phyloP scores from a whole-genome alignment of 2,113 vertebrate genomes.

The Dromiciops gliroides region DNA sequence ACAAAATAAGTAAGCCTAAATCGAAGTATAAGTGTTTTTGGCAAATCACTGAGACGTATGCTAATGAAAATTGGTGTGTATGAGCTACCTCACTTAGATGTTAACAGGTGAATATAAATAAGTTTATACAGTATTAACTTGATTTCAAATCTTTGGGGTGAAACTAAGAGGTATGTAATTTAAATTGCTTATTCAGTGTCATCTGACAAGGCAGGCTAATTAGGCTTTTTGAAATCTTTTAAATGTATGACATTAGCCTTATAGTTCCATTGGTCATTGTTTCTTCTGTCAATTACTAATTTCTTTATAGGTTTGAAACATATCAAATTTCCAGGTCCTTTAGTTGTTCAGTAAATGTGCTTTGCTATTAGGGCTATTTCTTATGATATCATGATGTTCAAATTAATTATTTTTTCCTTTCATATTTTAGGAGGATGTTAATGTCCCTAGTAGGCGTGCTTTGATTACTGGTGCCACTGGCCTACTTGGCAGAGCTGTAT shows the following conservation, averaged over 20 bases:
- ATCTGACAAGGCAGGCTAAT: not conserved
- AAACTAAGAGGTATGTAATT: not conserved
- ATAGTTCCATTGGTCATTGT: slow-evolving; percentile 10
- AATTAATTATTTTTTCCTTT: slow-evolving; percentile 29
- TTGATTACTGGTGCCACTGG: slow-evolving; percentile 95
- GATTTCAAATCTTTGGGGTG: not conserved
- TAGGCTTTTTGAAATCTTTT: slow-evolving; percentile 4
- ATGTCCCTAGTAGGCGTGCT: slow-evolving; percentile 84
- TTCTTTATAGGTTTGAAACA: not conserved
- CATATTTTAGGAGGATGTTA: slow-evolving; percentile 86
- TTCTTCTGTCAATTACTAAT: slow-evolving; percentile 13
- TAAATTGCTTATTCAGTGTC: slow-evolving; percentile 1
- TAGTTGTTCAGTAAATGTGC: not conserved
- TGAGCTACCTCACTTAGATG: not conserved
- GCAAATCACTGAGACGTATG: not conserved
- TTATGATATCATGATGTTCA: slow-evolving; percentile 13
- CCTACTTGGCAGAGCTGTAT: slow-evolving; percentile 93
- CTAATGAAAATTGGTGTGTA: slow-evolving; percentile 9
- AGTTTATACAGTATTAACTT: not conserved
- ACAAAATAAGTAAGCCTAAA: slow-evolving; percentile 16
- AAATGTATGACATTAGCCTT: not conserved
- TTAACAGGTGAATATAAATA: slow-evolving; percentile 9
- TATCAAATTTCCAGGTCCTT: not conserved
- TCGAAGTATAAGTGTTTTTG: slow-evolving; percentile 3
- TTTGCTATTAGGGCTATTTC: not conserved